A percentile compares a stretch with the other conserved stretches of the same genome.
Evolutionary conservation across 2,888 invertebrate species (phyloP).

Genomic region (Chouioia cunea): DNA sequence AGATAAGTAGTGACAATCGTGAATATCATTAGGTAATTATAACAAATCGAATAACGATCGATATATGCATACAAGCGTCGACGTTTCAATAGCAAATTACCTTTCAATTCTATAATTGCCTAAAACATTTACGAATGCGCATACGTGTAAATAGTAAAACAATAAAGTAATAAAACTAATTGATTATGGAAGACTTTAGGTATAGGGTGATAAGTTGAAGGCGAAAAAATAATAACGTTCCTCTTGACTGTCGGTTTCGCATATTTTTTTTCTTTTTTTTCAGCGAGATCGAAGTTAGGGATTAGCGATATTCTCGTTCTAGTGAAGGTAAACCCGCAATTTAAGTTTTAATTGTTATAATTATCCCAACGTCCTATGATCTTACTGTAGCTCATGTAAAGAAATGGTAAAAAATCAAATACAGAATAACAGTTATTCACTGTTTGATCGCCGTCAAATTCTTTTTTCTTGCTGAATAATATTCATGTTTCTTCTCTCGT

Average conservation of each 20-base stretch:
- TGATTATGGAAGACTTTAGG: constrained; percentile 21
- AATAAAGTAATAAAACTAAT: constrained; percentile 13
- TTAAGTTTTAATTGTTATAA: constrained; percentile 28
- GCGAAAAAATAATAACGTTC: constrained; percentile 40
- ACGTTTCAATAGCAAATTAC: neutral
- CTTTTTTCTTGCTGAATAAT: constrained; percentile 24
- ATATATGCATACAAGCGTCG: too few species aligned
- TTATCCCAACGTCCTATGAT: constrained; percentile 13
- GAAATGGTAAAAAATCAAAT: constrained; percentile 9
- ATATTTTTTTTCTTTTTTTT: neutral
- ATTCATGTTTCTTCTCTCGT: constrained; percentile 18
- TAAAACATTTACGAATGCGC: constrained; percentile 3
- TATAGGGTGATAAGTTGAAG: constrained; percentile 30
- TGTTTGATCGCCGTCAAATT: constrained; percentile 19
- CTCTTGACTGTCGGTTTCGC: constrained; percentile 32
- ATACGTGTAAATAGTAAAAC: constrained; percentile 34
- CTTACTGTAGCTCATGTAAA: constrained; percentile 28
- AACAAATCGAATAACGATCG: neutral
- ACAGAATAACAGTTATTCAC: too few species aligned
- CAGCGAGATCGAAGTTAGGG: constrained; percentile 30
- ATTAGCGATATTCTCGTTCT: constrained; percentile 32
- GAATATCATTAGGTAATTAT: constrained; percentile 15
- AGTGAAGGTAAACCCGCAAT: constrained; percentile 41
- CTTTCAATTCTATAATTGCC: constrained; percentile 2
- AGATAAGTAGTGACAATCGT: neutral